These are phyloP conservation scores for Epicauta chinensis DNA, from an alignment of 1,140 invertebrate species.

Conservation along the genomic window DNA sequence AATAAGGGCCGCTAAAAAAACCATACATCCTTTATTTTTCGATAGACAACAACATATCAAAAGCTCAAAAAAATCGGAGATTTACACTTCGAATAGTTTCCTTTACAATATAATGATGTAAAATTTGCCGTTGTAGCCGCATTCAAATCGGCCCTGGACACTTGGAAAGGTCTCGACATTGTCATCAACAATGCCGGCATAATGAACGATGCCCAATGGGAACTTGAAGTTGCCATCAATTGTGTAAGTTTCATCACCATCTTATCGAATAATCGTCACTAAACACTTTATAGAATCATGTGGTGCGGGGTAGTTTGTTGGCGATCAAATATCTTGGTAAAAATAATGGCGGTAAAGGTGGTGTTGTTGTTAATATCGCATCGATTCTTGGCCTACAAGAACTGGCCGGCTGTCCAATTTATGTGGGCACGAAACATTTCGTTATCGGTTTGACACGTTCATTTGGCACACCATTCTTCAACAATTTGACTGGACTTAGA, in stretches of 20 bases:
- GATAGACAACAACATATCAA: too few relatives aligned
- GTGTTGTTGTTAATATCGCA: slow-evolving; percentile 45
- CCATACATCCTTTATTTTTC: too few relatives aligned
- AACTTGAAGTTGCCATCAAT: slow-evolving; percentile 46
- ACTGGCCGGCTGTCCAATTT: slow-evolving; percentile 43
- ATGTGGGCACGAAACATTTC: slow-evolving; percentile 48
- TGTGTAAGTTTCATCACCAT: slow-evolving; percentile 40
- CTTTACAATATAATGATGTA: too few relatives aligned
- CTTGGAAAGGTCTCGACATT: slow-evolving; percentile 44
- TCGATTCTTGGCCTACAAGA: slow-evolving; percentile 45
- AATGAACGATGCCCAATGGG: slow-evolving; percentile 46
- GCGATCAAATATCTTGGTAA: slow-evolving; percentile 46
- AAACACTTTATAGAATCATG: slow-evolving; percentile 39
- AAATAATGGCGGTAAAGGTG: slow-evolving; percentile 44
- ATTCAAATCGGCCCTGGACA: slow-evolving; percentile 37
- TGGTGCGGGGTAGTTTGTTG: slow-evolving; percentile 43
- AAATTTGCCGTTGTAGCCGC: slow-evolving; percentile 39
- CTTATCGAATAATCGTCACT: not conserved
- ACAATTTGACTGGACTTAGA: slow-evolving; percentile 44
- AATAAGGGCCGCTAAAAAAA: too few relatives aligned
- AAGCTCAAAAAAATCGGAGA: too few relatives aligned
- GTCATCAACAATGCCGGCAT: slow-evolving; percentile 49
- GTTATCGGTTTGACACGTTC: slow-evolving; percentile 48
- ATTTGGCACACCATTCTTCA: slow-evolving; percentile 37
- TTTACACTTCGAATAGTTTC: too few relatives aligned